A percentile compares a stretch with the other conserved stretches of the same genome.
phyloP scores from a whole-genome alignment of 2,888 invertebrate species.

The Dryomyza anilis region DNA sequence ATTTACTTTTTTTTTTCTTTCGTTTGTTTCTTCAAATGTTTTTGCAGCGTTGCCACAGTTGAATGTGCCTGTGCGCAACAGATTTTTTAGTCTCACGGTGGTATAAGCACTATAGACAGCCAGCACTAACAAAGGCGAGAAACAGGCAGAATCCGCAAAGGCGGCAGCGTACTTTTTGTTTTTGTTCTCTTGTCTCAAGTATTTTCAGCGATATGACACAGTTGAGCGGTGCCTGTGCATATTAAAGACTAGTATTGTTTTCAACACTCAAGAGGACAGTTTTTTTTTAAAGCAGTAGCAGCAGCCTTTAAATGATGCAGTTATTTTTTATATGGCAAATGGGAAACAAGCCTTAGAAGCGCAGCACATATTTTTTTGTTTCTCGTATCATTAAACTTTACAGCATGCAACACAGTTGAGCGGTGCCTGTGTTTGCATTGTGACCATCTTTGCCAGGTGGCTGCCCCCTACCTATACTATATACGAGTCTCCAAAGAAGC shows the following conservation, averaged over 20 bases:
- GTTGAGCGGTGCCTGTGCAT: conserved; percentile 39
- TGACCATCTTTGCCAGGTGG: background rate
- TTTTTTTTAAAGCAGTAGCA: too few relatives aligned
- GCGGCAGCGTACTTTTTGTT: background rate
- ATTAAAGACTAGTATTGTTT: conserved; percentile 11
- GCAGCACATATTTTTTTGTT: conserved; percentile 19
- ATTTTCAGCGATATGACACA: conserved; percentile 39
- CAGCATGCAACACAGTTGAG: conserved; percentile 37
- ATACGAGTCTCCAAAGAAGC: too few relatives aligned
- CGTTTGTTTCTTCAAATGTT: conserved; percentile 32
- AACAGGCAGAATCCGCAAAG: background rate
- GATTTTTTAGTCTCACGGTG: conserved; percentile 6
- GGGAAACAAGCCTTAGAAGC: too few relatives aligned
- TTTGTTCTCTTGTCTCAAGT: conserved; percentile 28
- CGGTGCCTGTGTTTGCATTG: conserved; percentile 34
- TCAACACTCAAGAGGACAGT: background rate
- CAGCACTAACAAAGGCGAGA: too few relatives aligned
- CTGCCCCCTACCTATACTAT: background rate
- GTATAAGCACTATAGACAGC: too few relatives aligned
- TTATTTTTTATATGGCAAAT: too few relatives aligned
- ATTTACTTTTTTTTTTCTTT: too few relatives aligned
- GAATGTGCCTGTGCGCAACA: conserved; percentile 44
- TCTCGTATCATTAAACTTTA: conserved; percentile 24
- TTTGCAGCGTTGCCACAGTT: conserved; percentile 49
- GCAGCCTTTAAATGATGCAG: too few relatives aligned